Percentiles rank a stretch among this genome's conserved stretches.
Conservation (phyloP, 1,140 invertebrate species). For the Formica exsecta region DNA sequence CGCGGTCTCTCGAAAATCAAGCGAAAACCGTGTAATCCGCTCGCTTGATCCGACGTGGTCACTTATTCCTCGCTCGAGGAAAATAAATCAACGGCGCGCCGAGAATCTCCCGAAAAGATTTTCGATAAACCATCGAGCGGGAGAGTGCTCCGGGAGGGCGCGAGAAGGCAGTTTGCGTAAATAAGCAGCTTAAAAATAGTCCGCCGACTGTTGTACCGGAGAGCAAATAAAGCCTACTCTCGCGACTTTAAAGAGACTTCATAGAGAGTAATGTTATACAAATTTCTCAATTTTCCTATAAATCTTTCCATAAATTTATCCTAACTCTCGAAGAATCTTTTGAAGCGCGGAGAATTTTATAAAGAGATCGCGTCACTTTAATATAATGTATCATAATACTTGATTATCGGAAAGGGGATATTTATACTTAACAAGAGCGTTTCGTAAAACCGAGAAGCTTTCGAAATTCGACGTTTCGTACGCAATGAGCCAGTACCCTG, state of each 20-base stretch:
- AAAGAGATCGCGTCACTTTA: not conserved
- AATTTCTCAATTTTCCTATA: conserved; percentile 8
- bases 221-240: conserved; percentile 52
- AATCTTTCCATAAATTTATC: not conserved
- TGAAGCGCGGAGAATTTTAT: not conserved
- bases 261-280: not conserved
- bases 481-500: too few species aligned
- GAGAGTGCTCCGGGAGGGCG: conserved; percentile 20
- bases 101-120: conserved; percentile 10
- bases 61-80: conserved; percentile 4
- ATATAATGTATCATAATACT: not conserved
- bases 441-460: not conserved
- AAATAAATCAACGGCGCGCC: conserved; percentile 22
- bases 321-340: not conserved
- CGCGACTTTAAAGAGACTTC: conserved; percentile 36
- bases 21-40: not conserved
- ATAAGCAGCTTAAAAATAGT: conserved; percentile 62
- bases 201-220: conserved; percentile 35
- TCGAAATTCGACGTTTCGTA: not conserved
- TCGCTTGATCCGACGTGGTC: not conserved
- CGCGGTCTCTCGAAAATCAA: not conserved
- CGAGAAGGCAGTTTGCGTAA: conserved; percentile 50
- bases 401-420: not conserved
- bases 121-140: conserved; percentile 14
- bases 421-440: not conserved